A percentile compares a stretch with the other conserved stretches of the same genome.
Evolutionary conservation across 2,888 invertebrate species (phyloP).

Genomic region (Choristoneura rosaceana): DNA sequence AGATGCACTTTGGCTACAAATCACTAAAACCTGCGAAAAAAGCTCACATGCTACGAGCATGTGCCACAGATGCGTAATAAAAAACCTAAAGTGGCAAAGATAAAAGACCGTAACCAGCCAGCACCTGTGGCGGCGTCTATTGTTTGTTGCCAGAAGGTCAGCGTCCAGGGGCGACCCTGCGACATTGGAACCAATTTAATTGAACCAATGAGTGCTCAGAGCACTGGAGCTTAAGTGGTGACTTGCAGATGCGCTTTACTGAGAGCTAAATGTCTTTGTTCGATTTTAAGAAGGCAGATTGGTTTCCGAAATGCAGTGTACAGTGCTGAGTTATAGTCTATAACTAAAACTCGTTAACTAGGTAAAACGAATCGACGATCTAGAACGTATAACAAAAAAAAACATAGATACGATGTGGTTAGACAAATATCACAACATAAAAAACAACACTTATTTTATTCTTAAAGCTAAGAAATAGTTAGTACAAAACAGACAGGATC

Average conservation of each 20-base stretch:
- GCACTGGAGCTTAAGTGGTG: background rate
- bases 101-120: background rate
- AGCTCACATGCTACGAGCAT: background rate
- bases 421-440: background rate
- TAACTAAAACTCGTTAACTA: too few relatives aligned
- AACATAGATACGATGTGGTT: background rate
- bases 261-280: background rate
- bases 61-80: background rate
- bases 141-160: slow-evolving; percentile 17
- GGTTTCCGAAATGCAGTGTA: background rate
- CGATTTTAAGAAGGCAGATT: background rate
- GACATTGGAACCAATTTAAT: slow-evolving; percentile 67
- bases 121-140: slow-evolving; percentile 31
- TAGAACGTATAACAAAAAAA: background rate
- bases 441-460: background rate
- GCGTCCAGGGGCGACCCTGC: slow-evolving; percentile 51
- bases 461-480: slow-evolving; percentile 18
- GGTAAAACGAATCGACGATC: too few relatives aligned
- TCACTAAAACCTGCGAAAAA: too few relatives aligned
- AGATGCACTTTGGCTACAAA: too few relatives aligned
- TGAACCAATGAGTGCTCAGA: slow-evolving; percentile 52
- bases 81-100: background rate
- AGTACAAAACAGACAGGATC: slow-evolving; percentile 35
- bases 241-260: slow-evolving; percentile 6
- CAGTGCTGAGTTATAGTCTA: too few relatives aligned